phyloP scores from a whole-genome alignment of 2,797 vertebrate species.

The Anguilla pacifica region DNA sequence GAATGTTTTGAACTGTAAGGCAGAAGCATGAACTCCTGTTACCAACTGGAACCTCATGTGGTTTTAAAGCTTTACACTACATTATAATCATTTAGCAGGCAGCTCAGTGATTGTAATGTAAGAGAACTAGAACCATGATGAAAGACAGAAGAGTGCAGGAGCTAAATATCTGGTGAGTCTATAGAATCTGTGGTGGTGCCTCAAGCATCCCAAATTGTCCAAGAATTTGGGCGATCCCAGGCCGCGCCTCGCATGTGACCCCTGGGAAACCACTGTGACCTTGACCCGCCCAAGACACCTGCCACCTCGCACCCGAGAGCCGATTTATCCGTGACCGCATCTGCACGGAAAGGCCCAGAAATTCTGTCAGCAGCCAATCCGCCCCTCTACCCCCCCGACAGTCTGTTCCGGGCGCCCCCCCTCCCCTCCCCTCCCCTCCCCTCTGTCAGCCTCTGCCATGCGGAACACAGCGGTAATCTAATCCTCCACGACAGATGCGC shows the following conservation, averaged over 20 bases:
- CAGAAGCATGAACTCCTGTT: too few species aligned
- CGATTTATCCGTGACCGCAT: background rate
- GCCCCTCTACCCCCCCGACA: background rate
- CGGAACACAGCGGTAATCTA: background rate
- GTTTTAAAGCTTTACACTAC: too few species aligned
- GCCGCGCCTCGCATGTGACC: background rate
- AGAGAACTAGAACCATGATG: too few species aligned
- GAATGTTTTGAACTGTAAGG: too few species aligned
- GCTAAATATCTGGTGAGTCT: too few species aligned
- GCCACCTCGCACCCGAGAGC: background rate
- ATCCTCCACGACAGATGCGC: background rate
- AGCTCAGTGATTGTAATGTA: too few species aligned
- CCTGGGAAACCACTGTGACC: background rate
- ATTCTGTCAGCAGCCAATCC: background rate
- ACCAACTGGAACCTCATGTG: too few species aligned
- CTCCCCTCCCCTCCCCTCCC: background rate
- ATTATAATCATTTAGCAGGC: too few species aligned
- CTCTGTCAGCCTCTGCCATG: background rate
- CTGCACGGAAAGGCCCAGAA: background rate
- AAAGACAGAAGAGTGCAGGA: too few species aligned
- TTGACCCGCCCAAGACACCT: background rate
- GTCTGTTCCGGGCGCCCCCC: background rate
- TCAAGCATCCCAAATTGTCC: background rate
- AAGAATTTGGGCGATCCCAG: too few species aligned
- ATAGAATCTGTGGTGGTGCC: background rate